Conservation (phyloP, 2,888 invertebrate species). For the Lissonota sp. region DNA sequence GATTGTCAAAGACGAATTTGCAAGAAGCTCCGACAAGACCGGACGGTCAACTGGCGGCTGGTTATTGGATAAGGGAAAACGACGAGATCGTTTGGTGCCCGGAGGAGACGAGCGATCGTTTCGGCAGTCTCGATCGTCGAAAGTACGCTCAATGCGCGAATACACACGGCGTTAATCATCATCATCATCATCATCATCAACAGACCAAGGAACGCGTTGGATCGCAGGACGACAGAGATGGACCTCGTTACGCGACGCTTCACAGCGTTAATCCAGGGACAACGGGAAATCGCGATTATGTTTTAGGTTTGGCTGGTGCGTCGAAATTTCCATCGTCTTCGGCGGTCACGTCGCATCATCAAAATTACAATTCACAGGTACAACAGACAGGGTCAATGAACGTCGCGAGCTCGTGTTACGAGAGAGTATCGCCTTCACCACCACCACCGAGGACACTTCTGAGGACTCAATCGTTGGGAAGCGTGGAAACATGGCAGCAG, state of each 20-base stretch:
- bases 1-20: constrained; percentile 50
- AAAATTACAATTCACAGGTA: constrained; percentile 65
- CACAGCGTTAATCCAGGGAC: constrained; percentile 45
- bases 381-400: constrained; percentile 22
- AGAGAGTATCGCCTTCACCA: constrained; percentile 68
- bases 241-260: constrained; percentile 19
- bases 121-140: constrained; percentile 87
- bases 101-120: constrained; percentile 82
- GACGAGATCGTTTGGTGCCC: constrained; percentile 80
- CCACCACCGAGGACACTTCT: constrained; percentile 80
- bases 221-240: constrained; percentile 49
- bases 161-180: constrained; percentile 65
- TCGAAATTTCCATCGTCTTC: constrained; percentile 58
- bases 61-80: constrained; percentile 79
- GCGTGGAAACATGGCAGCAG: constrained; percentile 84
- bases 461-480: constrained; percentile 87
- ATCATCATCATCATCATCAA: too few relatives aligned
- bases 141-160: constrained; percentile 80
- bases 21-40: constrained; percentile 41
- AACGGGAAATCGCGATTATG: constrained; percentile 58
- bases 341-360: constrained; percentile 59
- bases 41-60: constrained; percentile 70
- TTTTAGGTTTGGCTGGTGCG: constrained; percentile 64
- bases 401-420: constrained; percentile 42
- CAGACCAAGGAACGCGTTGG: constrained; percentile 35